Percentiles rank a stretch among this genome's conserved stretches.
Conservation (phyloP, 2,888 invertebrate genomes). For the Ormyrus labotus region DNA sequence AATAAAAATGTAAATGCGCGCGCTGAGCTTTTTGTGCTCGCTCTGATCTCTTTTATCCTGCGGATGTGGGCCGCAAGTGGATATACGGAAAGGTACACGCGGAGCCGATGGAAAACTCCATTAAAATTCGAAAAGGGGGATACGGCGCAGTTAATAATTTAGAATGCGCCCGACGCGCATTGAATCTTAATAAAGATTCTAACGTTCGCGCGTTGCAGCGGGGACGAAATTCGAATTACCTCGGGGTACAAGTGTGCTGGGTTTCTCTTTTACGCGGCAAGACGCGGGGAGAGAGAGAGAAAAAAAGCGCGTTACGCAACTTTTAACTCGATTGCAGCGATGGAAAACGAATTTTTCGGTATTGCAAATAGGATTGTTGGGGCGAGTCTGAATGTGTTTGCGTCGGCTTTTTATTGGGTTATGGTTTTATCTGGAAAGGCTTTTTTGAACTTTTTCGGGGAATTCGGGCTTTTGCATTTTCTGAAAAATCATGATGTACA, state of each 20-base stretch:
- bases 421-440: too few relatives aligned
- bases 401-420: too few relatives aligned
- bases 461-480: too few relatives aligned
- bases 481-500: too few relatives aligned
- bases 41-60: too few relatives aligned
- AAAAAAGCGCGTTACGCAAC: background rate
- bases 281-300: background rate
- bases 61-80: too few relatives aligned
- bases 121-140: constrained; percentile 29
- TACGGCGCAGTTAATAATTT: constrained; percentile 8
- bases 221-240: background rate
- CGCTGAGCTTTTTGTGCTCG: too few relatives aligned
- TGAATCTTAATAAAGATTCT: constrained; percentile 23
- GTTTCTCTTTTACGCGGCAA: background rate
- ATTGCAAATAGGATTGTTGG: too few relatives aligned
- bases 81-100: too few relatives aligned
- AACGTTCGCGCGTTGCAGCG: background rate
- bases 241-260: background rate
- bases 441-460: too few relatives aligned
- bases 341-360: constrained; percentile 1
- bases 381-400: too few relatives aligned
- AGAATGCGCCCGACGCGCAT: background rate
- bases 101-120: background rate
- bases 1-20: too few relatives aligned
- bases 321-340: background rate